These are phyloP conservation scores for Odontamblyopus lacepedii DNA, from an alignment of 2,797 vertebrate genomes.

Conservation along the genomic window DNA sequence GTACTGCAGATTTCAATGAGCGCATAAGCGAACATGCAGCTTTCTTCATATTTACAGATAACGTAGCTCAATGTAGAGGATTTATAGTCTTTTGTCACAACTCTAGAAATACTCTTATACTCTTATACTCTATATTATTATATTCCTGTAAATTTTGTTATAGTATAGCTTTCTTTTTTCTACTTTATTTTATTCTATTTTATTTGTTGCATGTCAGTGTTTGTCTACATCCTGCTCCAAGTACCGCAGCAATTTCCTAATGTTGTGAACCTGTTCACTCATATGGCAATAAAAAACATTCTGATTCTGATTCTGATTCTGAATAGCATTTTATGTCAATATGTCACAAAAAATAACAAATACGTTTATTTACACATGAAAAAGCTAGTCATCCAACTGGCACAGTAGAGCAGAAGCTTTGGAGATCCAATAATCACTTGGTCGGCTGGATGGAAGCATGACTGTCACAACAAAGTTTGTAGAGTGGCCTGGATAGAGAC, in stretches of 20 bases:
- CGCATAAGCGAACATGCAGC: constrained; percentile 25
- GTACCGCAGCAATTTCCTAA: no score
- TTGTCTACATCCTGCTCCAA: no score
- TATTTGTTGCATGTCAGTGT: no score
- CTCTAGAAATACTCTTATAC: background rate
- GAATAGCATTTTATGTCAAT: background rate
- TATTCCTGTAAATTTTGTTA: no score
- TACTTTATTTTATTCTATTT: no score
- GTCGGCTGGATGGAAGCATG: constrained; percentile 74
- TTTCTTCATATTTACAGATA: background rate
- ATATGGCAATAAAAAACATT: no score
- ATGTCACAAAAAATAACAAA: background rate
- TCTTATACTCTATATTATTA: no score
- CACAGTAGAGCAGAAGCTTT: constrained; percentile 82
- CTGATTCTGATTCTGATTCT: no score
- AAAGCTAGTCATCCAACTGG: constrained; percentile 76
- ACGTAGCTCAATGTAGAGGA: constrained; percentile 5
- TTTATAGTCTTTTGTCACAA: background rate
- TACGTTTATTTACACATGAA: background rate
- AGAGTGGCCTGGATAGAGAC: constrained; percentile 73
- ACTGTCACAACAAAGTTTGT: constrained; percentile 84
- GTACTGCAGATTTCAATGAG: constrained; percentile 34
- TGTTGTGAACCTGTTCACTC: no score
- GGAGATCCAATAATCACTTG: constrained; percentile 82
- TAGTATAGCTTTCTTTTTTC: no score